Evolutionary conservation across 2,888 invertebrate genomes (phyloP), one percentile per base, ranked within the genome.

Genomic region (Operophtera brumata): DNA sequence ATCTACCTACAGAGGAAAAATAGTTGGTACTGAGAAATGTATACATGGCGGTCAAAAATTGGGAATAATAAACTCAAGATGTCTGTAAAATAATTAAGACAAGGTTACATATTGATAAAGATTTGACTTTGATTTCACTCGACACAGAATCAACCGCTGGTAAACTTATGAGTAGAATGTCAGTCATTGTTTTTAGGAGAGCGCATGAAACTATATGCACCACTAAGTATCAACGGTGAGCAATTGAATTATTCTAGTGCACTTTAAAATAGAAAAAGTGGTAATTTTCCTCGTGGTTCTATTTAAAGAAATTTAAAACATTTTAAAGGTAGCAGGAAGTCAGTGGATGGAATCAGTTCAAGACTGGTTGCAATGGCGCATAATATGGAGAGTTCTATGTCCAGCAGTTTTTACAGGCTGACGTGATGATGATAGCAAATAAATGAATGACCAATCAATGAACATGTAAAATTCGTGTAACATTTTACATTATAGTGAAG

Each of bases 81-180:
- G 5, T 20, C 12, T 26, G 20, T 28, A n/a, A 42, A 37, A 37
- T 43, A 46, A 55, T 37, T 34, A 11, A 43, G 37, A 39, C 49
- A 49, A 57, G 34, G 46, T 49, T 57, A 59, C 54, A 46, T 54
- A 59, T 63, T 61, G 73, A 77, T 77, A 79, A 72, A 63, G 51
- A 61, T n/a, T 60, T 70, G 75, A 79, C 75, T 76, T 78, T 79
- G 76, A 77, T 77, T 77, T 73, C 73, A 77, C 74, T 73, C 59
- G 54, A 67, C 61, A 43, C 37, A 34, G 11, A 44, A 47, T 47
- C 64, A 51, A 20, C 4, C 5, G 7, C 14, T 62, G 65, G 63
- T 56, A 65, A 67, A 68, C 61, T 62, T 59, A 43, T 32, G 36
- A 2, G 13, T 44, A 50, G n/a, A 47, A 32, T 37, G 46, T 47